Percentiles rank a stretch among this genome's conserved stretches.
Conservation (phyloP, 2,113 vertebrate genomes). For the Puma concolor region DNA sequence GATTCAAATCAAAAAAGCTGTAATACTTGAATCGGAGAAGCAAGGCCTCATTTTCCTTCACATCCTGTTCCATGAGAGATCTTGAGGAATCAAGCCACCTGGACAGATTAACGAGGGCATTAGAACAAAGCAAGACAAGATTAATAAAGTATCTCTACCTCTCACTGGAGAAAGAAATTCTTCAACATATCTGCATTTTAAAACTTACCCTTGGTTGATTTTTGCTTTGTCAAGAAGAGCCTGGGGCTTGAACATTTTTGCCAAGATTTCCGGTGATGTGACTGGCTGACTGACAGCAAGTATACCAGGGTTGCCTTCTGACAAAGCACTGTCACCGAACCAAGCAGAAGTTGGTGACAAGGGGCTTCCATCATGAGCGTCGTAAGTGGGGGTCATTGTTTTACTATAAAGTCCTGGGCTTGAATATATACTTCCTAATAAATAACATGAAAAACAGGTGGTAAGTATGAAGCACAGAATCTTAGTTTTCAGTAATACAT, state of each 20-base stretch:
- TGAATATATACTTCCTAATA: slow-evolving; percentile 97
- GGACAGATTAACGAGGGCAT: slow-evolving; percentile 20
- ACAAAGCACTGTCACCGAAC: slow-evolving; percentile 98
- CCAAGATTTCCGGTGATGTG: slow-evolving; percentile 96
- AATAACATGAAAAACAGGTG: slow-evolving; percentile 71
- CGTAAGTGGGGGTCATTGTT: slow-evolving; percentile 99
- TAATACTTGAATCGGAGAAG: slow-evolving; percentile 99
- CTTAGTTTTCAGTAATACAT: not conserved
- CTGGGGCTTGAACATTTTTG: slow-evolving; percentile 98
- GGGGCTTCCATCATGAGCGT: slow-evolving; percentile 97
- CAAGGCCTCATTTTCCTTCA: slow-evolving; percentile 98
- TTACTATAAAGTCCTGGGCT: slow-evolving; percentile 99
- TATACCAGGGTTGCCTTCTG: slow-evolving; percentile 98
- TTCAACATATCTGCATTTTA: not conserved
- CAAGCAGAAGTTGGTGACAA: slow-evolving; percentile 97
- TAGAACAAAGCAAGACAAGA: not conserved
- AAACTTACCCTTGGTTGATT: slow-evolving; percentile 98
- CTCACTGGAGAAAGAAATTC: not conserved
- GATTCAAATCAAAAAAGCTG: slow-evolving; percentile 99
- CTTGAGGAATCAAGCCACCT: slow-evolving; percentile 99
- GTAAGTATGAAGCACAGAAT: not conserved
- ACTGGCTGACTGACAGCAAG: slow-evolving; percentile 98
- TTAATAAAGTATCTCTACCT: not conserved
- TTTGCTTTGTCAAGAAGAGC: slow-evolving; percentile 98
- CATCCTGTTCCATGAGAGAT: slow-evolving; percentile 99